These are phyloP conservation scores for Myoxocephalus aenaeus DNA, from an alignment of 2,797 vertebrate species.

Conservation along the genomic window DNA sequence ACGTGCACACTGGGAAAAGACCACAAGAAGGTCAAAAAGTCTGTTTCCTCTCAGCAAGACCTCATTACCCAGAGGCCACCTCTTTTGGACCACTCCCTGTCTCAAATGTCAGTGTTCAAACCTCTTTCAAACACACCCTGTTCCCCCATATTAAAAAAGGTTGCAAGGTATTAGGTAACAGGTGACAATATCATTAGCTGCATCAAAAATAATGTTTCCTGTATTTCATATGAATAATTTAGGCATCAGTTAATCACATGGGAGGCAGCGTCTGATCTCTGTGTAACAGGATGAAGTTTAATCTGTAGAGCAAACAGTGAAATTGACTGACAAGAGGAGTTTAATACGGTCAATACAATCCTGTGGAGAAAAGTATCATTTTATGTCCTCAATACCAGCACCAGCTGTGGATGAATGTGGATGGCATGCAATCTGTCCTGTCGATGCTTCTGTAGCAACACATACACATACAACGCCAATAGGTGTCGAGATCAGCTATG, in stretches of 20 bases:
- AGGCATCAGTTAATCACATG: constrained; percentile 39
- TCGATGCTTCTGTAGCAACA: neutral
- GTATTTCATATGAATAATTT: constrained; percentile 59
- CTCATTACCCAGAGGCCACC: constrained; percentile 63
- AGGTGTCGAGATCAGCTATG: neutral
- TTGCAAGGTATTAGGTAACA: constrained; percentile 41
- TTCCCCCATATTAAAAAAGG: constrained; percentile 58
- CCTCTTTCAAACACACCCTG: constrained; percentile 36
- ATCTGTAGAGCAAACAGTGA: constrained; percentile 15
- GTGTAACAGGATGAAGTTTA: constrained; percentile 7
- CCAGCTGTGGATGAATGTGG: neutral
- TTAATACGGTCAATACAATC: constrained; percentile 1
- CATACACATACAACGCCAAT: neutral
- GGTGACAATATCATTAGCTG: constrained; percentile 44
- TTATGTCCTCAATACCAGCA: neutral
- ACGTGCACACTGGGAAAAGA: constrained; percentile 33
- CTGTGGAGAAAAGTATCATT: constrained; percentile 7
- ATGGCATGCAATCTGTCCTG: neutral
- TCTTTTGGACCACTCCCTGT: constrained; percentile 59
- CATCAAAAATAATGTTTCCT: constrained; percentile 22
- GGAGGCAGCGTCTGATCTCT: constrained; percentile 30
- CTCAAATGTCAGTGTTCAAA: constrained; percentile 71
- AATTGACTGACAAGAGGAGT: neutral
- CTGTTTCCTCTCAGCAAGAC: constrained; percentile 62
- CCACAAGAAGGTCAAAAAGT: constrained; percentile 61